A percentile compares a stretch with the other conserved stretches of the same genome.
phyloP scores from a whole-genome alignment of 2,888 invertebrate genomes.

The Axea sp. region DNA sequence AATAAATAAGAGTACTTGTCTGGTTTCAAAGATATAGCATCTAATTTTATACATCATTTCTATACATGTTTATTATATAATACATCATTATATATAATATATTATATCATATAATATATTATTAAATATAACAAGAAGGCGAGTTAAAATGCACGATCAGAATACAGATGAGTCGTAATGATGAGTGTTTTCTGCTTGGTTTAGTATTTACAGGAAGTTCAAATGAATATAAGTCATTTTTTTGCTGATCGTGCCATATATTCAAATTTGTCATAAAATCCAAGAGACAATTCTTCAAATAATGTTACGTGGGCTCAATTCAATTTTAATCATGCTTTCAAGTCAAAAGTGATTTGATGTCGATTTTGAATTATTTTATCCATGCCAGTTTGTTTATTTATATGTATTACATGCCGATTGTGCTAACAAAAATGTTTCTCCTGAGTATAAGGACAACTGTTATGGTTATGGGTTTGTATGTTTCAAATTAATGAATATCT shows the following conservation, averaged over 20 bases:
- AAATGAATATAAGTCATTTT: constrained; percentile 47
- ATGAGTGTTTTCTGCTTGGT: constrained; percentile 28
- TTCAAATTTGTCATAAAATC: constrained; percentile 49
- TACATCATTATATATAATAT: constrained; percentile 61
- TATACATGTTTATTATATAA: constrained; percentile 61
- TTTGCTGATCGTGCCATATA: constrained; percentile 38
- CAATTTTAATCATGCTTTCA: too few species aligned
- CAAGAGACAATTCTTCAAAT: not conserved
- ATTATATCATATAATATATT: constrained; percentile 60
- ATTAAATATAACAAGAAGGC: constrained; percentile 63
- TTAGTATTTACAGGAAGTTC: constrained; percentile 64
- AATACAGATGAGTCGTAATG: constrained; percentile 42
- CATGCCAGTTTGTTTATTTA: constrained; percentile 3
- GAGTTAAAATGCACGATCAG: constrained; percentile 60
- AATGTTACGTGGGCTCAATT: too few species aligned
- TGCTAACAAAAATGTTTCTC: constrained; percentile 25
- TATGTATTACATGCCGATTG: constrained; percentile 16
- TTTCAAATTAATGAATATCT: constrained; percentile 21
- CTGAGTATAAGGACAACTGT: constrained; percentile 32
- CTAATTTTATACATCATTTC: constrained; percentile 62
- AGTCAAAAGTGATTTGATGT: too few species aligned
- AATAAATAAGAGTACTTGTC: constrained; percentile 56
- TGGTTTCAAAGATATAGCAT: constrained; percentile 58
- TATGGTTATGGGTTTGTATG: too few species aligned
- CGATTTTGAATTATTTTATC: constrained; percentile 32